Conservation (phyloP, 2,797 vertebrate species). For the Clamator glandarius region DNA sequence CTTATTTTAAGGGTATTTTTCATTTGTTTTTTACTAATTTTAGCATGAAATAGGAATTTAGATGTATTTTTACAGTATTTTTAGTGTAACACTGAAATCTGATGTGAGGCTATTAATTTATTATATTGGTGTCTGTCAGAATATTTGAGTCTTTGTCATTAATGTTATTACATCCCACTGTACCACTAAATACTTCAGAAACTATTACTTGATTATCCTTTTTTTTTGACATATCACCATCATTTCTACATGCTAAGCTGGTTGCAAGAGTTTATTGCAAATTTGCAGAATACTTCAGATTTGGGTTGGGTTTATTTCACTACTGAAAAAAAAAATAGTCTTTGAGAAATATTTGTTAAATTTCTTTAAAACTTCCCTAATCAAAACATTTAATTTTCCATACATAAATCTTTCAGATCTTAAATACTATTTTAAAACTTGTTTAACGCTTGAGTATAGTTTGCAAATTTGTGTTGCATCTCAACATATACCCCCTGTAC, state of each 20-base stretch:
- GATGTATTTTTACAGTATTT: neutral
- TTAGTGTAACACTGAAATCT: neutral
- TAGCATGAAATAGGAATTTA: neutral
- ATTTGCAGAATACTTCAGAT: neutral
- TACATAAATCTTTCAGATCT: neutral
- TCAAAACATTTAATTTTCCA: neutral
- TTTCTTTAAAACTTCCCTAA: neutral
- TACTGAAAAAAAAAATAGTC: neutral
- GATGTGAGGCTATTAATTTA: neutral
- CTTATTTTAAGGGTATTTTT: neutral
- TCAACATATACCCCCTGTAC: too few relatives aligned
- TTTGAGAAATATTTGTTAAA: neutral
- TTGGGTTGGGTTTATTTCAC: neutral
- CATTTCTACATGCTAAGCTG: neutral
- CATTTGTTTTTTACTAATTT: neutral
- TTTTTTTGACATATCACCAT: neutral
- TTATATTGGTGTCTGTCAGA: neutral
- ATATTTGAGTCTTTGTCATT: neutral
- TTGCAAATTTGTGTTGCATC: too few relatives aligned
- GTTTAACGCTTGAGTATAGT: neutral
- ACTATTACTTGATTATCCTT: neutral
- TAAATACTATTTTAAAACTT: neutral
- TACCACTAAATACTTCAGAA: neutral
- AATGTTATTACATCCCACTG: neutral
- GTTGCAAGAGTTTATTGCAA: neutral